Percentiles rank a stretch among this genome's conserved stretches.
Conservation (phyloP, 2,797 vertebrate genomes). For the Alcedo atthis region DNA sequence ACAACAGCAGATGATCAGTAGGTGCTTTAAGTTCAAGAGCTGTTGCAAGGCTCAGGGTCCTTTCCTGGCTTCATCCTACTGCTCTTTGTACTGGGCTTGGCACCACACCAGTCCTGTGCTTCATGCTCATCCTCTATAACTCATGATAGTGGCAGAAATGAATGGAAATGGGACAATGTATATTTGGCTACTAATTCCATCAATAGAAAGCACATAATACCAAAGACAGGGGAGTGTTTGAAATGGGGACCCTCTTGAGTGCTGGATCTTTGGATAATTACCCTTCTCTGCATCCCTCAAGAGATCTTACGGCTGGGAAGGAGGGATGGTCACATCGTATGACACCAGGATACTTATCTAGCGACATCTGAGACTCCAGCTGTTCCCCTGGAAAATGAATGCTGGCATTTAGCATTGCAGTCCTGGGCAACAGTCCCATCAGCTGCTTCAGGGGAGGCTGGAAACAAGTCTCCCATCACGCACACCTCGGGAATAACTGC, state of each 20-base stretch:
- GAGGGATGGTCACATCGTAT: background rate
- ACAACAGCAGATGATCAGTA: background rate
- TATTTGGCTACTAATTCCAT: background rate
- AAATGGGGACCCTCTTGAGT: background rate
- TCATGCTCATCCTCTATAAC: accelerated
- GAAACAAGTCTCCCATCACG: background rate
- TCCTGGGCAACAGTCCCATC: background rate
- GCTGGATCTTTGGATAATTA: background rate
- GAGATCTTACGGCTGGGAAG: background rate
- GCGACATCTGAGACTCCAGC: background rate
- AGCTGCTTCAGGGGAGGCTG: background rate
- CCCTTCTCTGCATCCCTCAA: background rate
- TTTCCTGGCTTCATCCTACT: background rate
- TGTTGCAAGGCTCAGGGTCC: background rate
- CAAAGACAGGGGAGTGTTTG: background rate
- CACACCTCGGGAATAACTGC: accelerated
- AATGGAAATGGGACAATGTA: background rate
- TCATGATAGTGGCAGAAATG: background rate
- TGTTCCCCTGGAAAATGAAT: background rate
- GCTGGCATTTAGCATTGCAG: background rate
- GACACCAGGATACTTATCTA: background rate
- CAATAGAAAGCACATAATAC: accelerated
- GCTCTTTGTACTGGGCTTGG: background rate
- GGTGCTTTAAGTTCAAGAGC: background rate
- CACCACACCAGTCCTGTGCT: background rate